Evolutionary conservation across 92 coral and sea anemone species (phyloP), one percentile per base, ranked within the genome.

Genomic region (Epizoanthus scotinus): DNA sequence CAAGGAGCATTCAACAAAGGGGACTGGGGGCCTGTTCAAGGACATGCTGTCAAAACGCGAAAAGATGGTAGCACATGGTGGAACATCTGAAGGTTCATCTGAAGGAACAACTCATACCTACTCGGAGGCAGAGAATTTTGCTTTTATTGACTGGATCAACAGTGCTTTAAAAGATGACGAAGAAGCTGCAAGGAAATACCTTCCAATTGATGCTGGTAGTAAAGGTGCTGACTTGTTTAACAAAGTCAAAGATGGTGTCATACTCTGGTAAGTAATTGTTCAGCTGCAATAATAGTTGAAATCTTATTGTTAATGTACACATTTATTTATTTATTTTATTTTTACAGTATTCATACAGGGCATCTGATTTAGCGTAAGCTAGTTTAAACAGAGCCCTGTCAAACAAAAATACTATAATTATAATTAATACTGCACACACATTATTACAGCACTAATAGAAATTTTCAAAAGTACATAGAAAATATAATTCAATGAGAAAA

Each of bases 81-180:
- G 98, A 0, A 91, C 90, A 6, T 95, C 98, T 1, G 91, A 88
- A 64, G 87, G 93, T 29, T 93, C 99, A 0, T 95, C 98, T 9
- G 95, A 93, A 47, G 98, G 98, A 55, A 95, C 98, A 27, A 95
- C 91, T 8, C 98, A 95, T 72, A 83, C 91, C 0, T 89, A 78
- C 36, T 86, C 98, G 0, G 97, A 95, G 58, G 93, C 91, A 2
- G 99, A 95, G 59, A 87, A 85, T 34, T 89, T 86, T n/a, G 99
- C 99, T 26, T 95, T 95, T 81, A 92, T 90, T 34, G 98, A 95
- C 70, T 95, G 99, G 99, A 91, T 95, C 19, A 95, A 93, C 84
- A 91, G 92, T 47, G 89, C 93, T 54, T 54, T 93, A 56, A 87
- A 67, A 25, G 94, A 91, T 9, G 95, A 91, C 47, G 80, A 74